Percentiles rank a stretch among this genome's conserved stretches.
These are phyloP conservation scores for Ctenopoma multispine DNA, from an alignment of 2,797 vertebrate genomes.

Conservation along the genomic window DNA sequence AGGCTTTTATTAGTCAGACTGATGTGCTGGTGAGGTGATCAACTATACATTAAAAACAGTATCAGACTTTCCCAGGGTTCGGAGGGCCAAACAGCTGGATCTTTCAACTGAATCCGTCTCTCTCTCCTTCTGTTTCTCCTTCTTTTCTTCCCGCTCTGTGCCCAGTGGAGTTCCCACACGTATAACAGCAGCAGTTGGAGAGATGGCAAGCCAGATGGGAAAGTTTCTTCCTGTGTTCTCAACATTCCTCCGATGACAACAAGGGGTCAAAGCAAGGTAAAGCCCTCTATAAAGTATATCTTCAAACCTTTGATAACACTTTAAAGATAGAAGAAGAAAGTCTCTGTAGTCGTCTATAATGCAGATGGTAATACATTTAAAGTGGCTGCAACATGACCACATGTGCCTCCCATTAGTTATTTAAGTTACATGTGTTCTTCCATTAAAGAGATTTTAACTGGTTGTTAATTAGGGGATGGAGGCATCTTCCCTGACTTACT, in stretches of 20 bases:
- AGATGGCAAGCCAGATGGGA: slow-evolving; percentile 85
- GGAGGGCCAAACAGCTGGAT: slow-evolving; percentile 87
- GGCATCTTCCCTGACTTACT: slow-evolving; percentile 20
- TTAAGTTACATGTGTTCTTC: slow-evolving; percentile 35
- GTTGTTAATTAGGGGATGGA: slow-evolving; percentile 17
- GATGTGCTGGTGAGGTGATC: slow-evolving; percentile 72
- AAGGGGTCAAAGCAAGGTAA: slow-evolving; percentile 54
- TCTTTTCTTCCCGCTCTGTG: slow-evolving; percentile 53
- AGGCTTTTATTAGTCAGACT: slow-evolving; percentile 73
- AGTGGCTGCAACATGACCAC: not conserved
- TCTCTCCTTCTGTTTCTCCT: slow-evolving; percentile 63
- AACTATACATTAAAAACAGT: slow-evolving; percentile 74
- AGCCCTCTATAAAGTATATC: slow-evolving; percentile 22
- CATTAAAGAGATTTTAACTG: slow-evolving; percentile 38
- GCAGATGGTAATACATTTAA: slow-evolving; percentile 4
- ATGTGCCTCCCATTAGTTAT: not conserved
- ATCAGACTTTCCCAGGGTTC: slow-evolving; percentile 89
- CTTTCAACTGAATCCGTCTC: slow-evolving; percentile 74
- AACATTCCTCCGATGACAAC: slow-evolving; percentile 48
- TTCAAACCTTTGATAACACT: slow-evolving; percentile 23
- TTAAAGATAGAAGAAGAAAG: slow-evolving; percentile 8
- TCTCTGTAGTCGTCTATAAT: slow-evolving; percentile 10
- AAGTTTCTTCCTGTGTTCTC: slow-evolving; percentile 30
- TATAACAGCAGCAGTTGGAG: slow-evolving; percentile 69
- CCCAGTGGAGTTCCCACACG: slow-evolving; percentile 74